These are phyloP conservation scores for Hirtodrosophila cameraria DNA, from an alignment of 2,888 invertebrate genomes.

Conservation along the genomic window DNA sequence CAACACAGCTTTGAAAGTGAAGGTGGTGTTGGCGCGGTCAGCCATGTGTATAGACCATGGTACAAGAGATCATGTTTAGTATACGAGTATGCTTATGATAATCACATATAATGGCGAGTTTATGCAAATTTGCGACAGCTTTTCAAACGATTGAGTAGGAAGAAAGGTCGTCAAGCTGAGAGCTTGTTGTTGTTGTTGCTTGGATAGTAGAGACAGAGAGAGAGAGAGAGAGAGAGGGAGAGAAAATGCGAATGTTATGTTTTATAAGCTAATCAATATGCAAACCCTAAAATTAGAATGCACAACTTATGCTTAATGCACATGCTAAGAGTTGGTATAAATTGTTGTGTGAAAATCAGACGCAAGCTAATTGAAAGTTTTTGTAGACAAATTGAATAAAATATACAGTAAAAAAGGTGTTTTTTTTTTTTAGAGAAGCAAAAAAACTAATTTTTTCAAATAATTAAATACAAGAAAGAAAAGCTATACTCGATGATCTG, in stretches of 20 bases:
- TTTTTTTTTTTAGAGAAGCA: too few species aligned
- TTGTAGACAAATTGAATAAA: too few species aligned
- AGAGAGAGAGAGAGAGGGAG: too few species aligned
- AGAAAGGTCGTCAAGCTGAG: constrained; percentile 30
- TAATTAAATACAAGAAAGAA: background rate
- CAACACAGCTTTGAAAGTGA: constrained; percentile 44
- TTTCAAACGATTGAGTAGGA: constrained; percentile 22
- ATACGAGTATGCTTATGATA: constrained; percentile 50
- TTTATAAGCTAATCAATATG: constrained; percentile 23
- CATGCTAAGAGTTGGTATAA: background rate
- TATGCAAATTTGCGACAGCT: constrained; percentile 60
- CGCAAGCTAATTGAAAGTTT: too few species aligned
- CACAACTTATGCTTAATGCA: constrained; percentile 12
- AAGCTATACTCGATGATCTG: too few species aligned
- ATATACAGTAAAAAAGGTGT: too few species aligned
- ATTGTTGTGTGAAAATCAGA: too few species aligned
- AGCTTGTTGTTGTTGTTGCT: background rate
- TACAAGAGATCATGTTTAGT: constrained; percentile 2
- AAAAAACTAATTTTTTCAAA: background rate
- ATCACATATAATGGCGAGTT: constrained; percentile 64
- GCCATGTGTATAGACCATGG: constrained; percentile 24
- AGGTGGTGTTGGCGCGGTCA: constrained; percentile 46
- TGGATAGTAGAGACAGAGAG: constrained; percentile 4
- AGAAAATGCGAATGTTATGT: too few species aligned
- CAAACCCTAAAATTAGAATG: background rate